Percentiles rank a stretch among this genome's conserved stretches.
Conservation (phyloP, 2,888 invertebrate species). For the Nowickia ferox region DNA sequence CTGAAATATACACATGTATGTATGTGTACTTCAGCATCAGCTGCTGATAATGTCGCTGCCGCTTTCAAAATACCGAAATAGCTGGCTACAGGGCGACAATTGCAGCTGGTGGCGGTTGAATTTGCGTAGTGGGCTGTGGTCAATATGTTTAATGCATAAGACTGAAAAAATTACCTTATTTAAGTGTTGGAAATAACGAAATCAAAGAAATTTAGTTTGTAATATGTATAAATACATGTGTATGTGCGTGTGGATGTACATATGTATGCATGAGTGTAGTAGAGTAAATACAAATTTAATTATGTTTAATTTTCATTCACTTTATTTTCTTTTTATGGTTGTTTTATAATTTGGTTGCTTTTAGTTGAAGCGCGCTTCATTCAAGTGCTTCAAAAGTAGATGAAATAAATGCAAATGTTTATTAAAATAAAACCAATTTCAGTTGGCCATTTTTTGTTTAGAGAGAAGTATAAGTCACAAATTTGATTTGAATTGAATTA, state of each 20-base stretch:
- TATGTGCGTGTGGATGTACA: too few relatives aligned
- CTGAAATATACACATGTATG: too few relatives aligned
- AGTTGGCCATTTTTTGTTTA: slow-evolving; percentile 17
- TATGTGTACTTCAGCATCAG: too few relatives aligned
- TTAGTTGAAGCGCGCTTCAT: slow-evolving; percentile 31
- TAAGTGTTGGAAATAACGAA: background rate
- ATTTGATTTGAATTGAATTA: background rate
- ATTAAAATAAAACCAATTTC: slow-evolving; percentile 20
- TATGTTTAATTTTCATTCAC: slow-evolving; percentile 32
- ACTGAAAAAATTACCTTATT: background rate
- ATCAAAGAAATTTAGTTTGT: slow-evolving; percentile 15
- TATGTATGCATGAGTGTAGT: background rate
- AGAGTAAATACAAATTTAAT: slow-evolving; percentile 32
- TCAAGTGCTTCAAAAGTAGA: slow-evolving; percentile 6
- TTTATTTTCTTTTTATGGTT: background rate
- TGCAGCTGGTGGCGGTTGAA: too few relatives aligned
- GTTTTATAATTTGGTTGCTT: background rate
- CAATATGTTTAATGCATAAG: background rate
- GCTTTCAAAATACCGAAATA: too few relatives aligned
- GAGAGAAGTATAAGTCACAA: background rate
- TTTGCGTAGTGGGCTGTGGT: too few relatives aligned
- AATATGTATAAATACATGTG: background rate
- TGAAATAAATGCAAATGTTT: slow-evolving; percentile 8
- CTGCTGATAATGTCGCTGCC: too few relatives aligned
- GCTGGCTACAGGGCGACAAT: too few relatives aligned